phyloP scores from a whole-genome alignment of 2,888 invertebrate species.

The Parapristionchus giblindavisi region DNA sequence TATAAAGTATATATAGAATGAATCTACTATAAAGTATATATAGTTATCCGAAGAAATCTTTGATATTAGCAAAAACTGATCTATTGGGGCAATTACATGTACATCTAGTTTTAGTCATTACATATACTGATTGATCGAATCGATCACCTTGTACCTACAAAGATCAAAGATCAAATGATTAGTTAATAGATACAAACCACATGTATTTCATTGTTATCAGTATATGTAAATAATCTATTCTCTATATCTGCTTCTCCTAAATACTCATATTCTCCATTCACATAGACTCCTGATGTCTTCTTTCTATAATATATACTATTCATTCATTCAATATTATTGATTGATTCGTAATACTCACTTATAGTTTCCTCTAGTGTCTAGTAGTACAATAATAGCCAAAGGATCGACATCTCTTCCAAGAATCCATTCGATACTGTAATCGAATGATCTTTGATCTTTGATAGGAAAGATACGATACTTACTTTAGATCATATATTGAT shows the following conservation, averaged over 20 bases:
- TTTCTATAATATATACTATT: neutral
- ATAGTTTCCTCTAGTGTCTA: neutral
- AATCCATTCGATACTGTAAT: neutral
- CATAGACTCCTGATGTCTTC: constrained; percentile 3
- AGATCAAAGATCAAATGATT: neutral
- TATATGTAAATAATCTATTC: constrained; percentile 7
- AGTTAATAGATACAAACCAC: neutral
- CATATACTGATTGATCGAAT: constrained; percentile 23
- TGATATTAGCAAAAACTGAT: constrained; percentile 19
- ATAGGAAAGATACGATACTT: neutral
- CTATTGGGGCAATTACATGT: constrained; percentile 8
- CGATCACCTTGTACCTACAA: neutral
- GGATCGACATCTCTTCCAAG: constrained; percentile 6
- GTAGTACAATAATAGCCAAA: constrained; percentile 8
- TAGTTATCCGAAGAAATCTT: constrained; percentile 31
- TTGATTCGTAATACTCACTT: neutral
- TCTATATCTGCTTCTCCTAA: constrained; percentile 33
- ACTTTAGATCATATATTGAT: constrained; percentile 17
- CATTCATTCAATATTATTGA: neutral
- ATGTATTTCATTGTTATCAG: neutral
- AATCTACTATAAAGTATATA: neutral
- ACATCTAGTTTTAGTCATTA: neutral
- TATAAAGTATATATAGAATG: neutral
- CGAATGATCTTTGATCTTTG: neutral
- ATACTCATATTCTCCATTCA: neutral